Evolutionary conservation across 2,797 vertebrate genomes (phyloP).

Genomic region (Chromobotia macracanthus): DNA sequence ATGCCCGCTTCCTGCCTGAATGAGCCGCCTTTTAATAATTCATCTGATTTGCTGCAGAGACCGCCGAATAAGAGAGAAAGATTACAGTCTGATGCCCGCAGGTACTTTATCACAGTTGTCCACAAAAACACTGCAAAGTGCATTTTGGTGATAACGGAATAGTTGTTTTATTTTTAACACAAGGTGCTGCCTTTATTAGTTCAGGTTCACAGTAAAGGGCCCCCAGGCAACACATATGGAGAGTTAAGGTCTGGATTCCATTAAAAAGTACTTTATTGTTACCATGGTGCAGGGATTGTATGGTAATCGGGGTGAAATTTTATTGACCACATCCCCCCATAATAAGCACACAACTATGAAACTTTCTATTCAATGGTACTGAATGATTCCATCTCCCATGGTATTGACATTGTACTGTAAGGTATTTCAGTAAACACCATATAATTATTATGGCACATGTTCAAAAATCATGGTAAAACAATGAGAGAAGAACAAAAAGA

Average conservation of each 20-base stretch:
- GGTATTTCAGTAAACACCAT: too few species aligned
- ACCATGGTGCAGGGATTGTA: too few species aligned
- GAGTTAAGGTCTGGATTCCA: neutral
- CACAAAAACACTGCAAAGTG: neutral
- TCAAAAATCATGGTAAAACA: neutral
- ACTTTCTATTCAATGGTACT: too few species aligned
- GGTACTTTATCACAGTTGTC: neutral
- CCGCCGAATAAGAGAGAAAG: neutral
- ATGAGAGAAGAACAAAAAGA: neutral
- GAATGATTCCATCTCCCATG: too few species aligned
- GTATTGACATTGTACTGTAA: too few species aligned
- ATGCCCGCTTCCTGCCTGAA: conserved; percentile 29
- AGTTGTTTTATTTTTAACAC: neutral
- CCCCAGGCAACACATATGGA: neutral
- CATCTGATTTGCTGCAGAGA: conserved; percentile 41
- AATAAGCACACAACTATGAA: too few species aligned
- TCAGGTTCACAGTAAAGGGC: neutral
- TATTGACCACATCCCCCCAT: too few species aligned
- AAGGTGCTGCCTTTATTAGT: neutral
- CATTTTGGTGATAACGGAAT: neutral
- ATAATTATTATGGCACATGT: too few species aligned
- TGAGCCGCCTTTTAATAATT: conserved; percentile 52
- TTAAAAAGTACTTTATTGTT: too few species aligned
- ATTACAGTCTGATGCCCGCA: conserved; percentile 15
- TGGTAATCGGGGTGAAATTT: too few species aligned